Base-by-base conservation (phyloP, 2,888 invertebrate species). In the Agrochola lychnidis region DNA sequence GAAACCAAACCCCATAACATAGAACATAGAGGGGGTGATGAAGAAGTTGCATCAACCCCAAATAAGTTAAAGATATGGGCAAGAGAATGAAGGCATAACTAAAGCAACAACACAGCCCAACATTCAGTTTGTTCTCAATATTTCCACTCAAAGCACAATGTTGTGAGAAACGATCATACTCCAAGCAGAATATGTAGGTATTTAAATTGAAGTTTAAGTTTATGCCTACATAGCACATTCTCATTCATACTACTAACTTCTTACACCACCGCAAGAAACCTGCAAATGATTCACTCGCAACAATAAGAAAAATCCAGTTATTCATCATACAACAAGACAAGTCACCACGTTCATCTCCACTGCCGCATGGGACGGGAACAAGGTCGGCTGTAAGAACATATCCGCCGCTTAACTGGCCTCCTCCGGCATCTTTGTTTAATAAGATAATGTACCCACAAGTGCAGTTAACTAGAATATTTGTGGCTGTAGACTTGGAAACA, bases 371-470 rank as follows among this genome's bases (percentile, higher is more conserved):
- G 80, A 78, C 85, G 70, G 82, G 85, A 84, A 84, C 87, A 85
- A 88, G 87, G 86, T 86, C 87, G 73, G 70, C 81, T 83, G 70
- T 78, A 73, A 79, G 82, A 83, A 82, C 81, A 79, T 85, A 84
- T 87, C 89, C 88, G 90, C 63, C 74, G 72, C 83, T 76, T 91
- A 90, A 91, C 88, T 81, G 70, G 67, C 89, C 73, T 87, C 89
- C 87, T 87, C 81, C 79, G 81, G 71, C 81, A 69, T 85, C 87
- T 87, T 87, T 70, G 51, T 30, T 25, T 87, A 89, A 89, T 87
- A 85, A 87, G 83, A 85, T 88, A 87, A 87, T 87, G 69, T 70
- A 53, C 51, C 68, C 57, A 48, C 79, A 70, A 73, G 57, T 76
- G 75, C 77, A 78, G 68, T 59, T 83, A 78, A 79, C 85, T 48